Conservation (phyloP, 2,888 invertebrate species). For the Chrysolina americana region DNA sequence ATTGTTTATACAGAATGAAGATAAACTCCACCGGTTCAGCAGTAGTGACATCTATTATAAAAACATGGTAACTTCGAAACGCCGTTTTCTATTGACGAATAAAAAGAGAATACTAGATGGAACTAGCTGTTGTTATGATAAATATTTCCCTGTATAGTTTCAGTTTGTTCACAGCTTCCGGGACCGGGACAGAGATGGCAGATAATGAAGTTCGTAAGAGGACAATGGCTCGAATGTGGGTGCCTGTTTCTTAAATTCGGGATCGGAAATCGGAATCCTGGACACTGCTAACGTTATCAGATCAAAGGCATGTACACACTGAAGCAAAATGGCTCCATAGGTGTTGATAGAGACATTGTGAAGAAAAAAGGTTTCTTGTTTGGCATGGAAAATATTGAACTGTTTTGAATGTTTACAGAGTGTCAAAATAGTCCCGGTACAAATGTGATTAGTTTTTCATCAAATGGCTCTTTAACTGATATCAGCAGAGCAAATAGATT, state of each 20-base stretch:
- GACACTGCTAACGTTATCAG: background rate
- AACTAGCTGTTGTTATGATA: too few relatives aligned
- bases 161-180: too few relatives aligned
- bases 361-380: background rate
- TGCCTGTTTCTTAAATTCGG: background rate
- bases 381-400: background rate
- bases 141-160: too few relatives aligned
- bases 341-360: background rate
- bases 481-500: constrained; percentile 30
- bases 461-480: constrained; percentile 37
- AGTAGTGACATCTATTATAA: too few relatives aligned
- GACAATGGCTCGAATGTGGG: background rate
- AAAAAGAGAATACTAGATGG: too few relatives aligned
- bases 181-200: too few relatives aligned
- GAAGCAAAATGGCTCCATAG: constrained; percentile 7
- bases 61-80: too few relatives aligned
- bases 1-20: too few relatives aligned
- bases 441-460: constrained; percentile 2
- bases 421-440: background rate
- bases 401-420: background rate
- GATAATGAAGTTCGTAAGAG: too few relatives aligned
- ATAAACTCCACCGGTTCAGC: too few relatives aligned
- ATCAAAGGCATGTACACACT: background rate
- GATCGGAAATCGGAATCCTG: too few relatives aligned
- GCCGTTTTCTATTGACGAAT: too few relatives aligned